Percentiles rank a stretch among this genome's conserved stretches.
These are phyloP conservation scores for Tursiops truncatus DNA, from an alignment of 2,113 vertebrate species.

Conservation along the genomic window DNA sequence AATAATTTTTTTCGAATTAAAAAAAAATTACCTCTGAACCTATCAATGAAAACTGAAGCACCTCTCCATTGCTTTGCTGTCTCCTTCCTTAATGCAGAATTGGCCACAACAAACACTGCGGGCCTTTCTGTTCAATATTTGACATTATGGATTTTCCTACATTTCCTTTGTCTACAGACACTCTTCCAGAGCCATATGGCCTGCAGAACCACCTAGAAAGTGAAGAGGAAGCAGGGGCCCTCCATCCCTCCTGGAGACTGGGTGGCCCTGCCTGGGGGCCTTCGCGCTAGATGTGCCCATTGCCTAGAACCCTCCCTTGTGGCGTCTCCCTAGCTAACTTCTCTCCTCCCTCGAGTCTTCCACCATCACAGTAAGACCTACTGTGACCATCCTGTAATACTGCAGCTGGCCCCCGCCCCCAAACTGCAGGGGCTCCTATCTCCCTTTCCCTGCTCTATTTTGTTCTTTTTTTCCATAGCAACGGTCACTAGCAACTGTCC, in stretches of 20 bases:
- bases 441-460: background rate
- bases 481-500: background rate
- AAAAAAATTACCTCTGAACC: background rate
- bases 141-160: background rate
- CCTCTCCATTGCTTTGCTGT: background rate
- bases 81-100: background rate
- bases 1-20: constrained; percentile 81
- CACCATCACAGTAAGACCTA: accelerated
- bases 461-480: background rate
- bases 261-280: background rate
- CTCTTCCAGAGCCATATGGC: background rate
- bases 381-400: background rate
- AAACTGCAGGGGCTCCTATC: background rate
- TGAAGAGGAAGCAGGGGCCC: background rate
- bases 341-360: background rate
- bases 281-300: background rate
- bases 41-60: background rate
- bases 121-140: background rate
- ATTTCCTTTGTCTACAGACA: background rate
- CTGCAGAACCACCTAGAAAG: background rate
- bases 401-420: background rate
- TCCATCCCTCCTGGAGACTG: background rate
- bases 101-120: background rate
- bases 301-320: background rate
- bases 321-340: background rate